phyloP scores from a whole-genome alignment of 1,140 invertebrate genomes.

The Sipha flava region DNA sequence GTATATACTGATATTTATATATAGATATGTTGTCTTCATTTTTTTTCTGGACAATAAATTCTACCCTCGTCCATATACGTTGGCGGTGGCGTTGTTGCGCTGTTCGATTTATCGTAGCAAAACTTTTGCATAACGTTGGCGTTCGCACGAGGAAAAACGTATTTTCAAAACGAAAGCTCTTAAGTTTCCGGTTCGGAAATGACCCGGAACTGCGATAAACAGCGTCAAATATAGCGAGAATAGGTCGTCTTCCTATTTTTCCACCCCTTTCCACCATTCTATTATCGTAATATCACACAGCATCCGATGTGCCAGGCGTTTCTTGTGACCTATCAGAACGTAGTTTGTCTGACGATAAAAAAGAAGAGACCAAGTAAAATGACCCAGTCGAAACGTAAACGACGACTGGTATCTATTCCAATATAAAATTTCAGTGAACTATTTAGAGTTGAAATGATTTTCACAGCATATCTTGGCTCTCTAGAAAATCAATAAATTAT shows the following conservation, averaged over 20 bases:
- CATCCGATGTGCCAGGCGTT: neutral
- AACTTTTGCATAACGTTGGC: slow-evolving; percentile 19
- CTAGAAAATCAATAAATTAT: too few relatives aligned
- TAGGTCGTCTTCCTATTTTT: slow-evolving; percentile 26
- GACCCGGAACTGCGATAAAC: slow-evolving; percentile 30
- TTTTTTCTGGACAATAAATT: slow-evolving; percentile 31
- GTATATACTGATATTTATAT: neutral
- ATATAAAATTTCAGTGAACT: too few relatives aligned
- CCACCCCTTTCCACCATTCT: neutral
- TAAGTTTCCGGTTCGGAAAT: slow-evolving; percentile 31
- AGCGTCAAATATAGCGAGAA: slow-evolving; percentile 18
- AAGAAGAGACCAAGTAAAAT: neutral
- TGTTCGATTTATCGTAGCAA: slow-evolving; percentile 27
- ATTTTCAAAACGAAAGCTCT: slow-evolving; percentile 9
- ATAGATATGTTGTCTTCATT: neutral
- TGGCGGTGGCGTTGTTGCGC: neutral
- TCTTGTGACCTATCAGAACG: neutral
- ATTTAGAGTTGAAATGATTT: too few relatives aligned
- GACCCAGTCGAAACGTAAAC: neutral
- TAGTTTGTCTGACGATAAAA: neutral
- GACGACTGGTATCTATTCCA: neutral
- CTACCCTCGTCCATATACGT: neutral
- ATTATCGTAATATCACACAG: neutral
- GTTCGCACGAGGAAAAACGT: neutral
- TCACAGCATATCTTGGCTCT: too few relatives aligned